A percentile compares a stretch with the other conserved stretches of the same genome.
Conservation (phyloP, 2,113 vertebrate species). For the Axis porcinus region DNA sequence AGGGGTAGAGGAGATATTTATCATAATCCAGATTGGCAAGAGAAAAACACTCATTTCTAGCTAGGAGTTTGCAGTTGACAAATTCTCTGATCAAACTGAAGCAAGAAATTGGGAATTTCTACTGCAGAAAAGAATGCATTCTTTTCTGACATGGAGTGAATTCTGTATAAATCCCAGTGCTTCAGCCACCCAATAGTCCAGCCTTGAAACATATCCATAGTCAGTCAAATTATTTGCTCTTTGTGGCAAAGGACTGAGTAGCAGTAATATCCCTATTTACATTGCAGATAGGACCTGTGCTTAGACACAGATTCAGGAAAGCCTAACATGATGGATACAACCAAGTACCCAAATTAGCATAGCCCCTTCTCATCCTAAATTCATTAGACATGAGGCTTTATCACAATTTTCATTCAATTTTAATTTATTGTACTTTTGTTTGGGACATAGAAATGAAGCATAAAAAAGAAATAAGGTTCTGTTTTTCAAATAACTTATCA, state of each 20-base stretch:
- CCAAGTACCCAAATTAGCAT: neutral
- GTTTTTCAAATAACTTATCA: neutral
- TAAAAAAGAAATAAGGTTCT: neutral
- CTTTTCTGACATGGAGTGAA: neutral
- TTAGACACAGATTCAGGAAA: neutral
- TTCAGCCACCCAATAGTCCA: neutral
- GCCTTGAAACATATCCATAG: neutral
- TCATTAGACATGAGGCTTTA: neutral
- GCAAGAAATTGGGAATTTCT: neutral
- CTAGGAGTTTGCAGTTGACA: neutral
- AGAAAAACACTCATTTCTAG: neutral
- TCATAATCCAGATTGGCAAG: neutral
- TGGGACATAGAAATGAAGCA: neutral
- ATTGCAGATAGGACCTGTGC: neutral
- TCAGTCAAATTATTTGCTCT: neutral
- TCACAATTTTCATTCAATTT: neutral
- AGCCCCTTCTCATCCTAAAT: neutral
- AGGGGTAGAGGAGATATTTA: neutral
- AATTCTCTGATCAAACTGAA: neutral
- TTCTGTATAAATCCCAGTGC: neutral
- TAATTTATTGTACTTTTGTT: neutral
- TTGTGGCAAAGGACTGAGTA: neutral
- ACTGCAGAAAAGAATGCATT: neutral
- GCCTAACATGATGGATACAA: neutral
- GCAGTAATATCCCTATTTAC: neutral